Evolutionary conservation across 2,888 invertebrate species (phyloP).

Genomic region (Drosophila falleni): DNA sequence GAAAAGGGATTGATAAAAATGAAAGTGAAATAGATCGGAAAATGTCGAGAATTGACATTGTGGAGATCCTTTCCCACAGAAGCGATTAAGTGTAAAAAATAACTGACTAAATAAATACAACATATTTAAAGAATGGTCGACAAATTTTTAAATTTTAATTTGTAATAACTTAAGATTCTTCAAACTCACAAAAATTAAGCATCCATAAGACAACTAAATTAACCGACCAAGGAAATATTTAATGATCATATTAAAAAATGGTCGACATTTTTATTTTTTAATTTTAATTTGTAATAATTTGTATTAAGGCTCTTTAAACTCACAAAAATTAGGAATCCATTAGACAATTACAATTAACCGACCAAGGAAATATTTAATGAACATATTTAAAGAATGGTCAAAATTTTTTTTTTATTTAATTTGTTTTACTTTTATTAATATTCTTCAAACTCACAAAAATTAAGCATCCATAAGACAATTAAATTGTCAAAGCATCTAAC

Average conservation of each 20-base stretch:
- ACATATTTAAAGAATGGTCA: not conserved
- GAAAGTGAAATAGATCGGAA: not conserved
- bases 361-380: not conserved
- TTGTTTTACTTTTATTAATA: not conserved
- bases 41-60: not conserved
- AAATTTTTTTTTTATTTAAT: not conserved
- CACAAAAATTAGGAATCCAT: too few relatives aligned
- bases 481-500: too few relatives aligned
- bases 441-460: too few relatives aligned
- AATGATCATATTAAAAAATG: not conserved
- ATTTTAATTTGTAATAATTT: not conserved
- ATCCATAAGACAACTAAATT: too few relatives aligned
- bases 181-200: too few relatives aligned
- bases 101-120: not conserved
- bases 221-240: not conserved
- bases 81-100: not conserved
- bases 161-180: too few relatives aligned
- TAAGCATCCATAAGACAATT: too few relatives aligned
- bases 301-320: too few relatives aligned
- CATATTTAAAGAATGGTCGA: not conserved
- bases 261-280: not conserved
- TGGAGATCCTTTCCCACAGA: not conserved
- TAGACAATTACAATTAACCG: not conserved
- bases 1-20: constrained; percentile 1
- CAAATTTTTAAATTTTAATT: too few relatives aligned